Conservation (phyloP, 2,113 vertebrate species). For the Rhinoderma darwinii region DNA sequence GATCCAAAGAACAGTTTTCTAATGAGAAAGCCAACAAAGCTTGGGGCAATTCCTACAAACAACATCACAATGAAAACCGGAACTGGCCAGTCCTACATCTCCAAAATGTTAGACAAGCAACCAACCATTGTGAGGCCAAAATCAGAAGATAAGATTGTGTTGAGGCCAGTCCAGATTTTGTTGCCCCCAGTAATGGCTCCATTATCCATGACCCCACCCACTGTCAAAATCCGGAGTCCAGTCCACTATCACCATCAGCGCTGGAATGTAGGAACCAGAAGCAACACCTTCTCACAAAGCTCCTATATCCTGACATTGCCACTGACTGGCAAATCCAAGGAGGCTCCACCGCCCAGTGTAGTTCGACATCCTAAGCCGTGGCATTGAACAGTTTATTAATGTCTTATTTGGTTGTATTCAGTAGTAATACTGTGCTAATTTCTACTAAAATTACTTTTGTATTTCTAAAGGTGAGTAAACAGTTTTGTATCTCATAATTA, state of each 20-base stretch:
- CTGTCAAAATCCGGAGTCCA: slow-evolving; percentile 46
- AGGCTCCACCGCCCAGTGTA: slow-evolving; percentile 42
- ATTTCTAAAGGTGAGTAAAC: background rate
- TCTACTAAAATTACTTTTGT: background rate
- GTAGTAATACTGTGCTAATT: background rate
- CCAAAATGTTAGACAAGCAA: fast-evolving
- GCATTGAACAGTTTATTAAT: slow-evolving; percentile 63
- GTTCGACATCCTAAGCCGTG: slow-evolving; percentile 63
- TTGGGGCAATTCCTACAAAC: fast-evolving
- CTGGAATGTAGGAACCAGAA: slow-evolving; percentile 56
- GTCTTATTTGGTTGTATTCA: background rate
- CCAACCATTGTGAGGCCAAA: slow-evolving; percentile 29
- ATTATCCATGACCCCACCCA: background rate
- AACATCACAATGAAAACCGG: slow-evolving; percentile 11
- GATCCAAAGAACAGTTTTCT: background rate
- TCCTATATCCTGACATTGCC: background rate
- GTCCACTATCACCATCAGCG: slow-evolving; percentile 44
- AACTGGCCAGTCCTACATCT: background rate
- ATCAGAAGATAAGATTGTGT: slow-evolving; percentile 60
- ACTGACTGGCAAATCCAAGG: slow-evolving; percentile 61
- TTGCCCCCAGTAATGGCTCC: slow-evolving; percentile 73
- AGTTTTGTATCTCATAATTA: background rate
- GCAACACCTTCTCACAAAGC: background rate
- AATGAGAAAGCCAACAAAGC: slow-evolving; percentile 49
- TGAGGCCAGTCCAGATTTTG: slow-evolving; percentile 72